Evolutionary conservation across 2,888 invertebrate species (phyloP), one percentile per base, ranked within the genome.

Genomic region (Brenthis hecate): DNA sequence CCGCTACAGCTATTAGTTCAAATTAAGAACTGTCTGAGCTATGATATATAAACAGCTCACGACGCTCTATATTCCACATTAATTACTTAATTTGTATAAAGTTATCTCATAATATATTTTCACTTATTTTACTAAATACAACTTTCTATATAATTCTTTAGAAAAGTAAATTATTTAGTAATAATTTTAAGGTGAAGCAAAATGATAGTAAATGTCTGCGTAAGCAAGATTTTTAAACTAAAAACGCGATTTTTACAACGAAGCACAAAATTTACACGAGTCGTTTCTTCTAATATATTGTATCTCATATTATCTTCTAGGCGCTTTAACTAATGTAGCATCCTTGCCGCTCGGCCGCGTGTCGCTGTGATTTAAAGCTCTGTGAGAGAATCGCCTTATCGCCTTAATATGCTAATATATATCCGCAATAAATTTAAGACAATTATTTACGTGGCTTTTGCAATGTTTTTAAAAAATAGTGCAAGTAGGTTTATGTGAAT

Each of bases 1-100:
- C 86, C 82, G 83, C 83, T 83, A 81, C 85, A 88, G 89, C 92
- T 92, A 92, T 92, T 92, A 92, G 89, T 91, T 89, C 87, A 89
- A 91, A 92, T 92, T 92, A 92, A 87, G 87, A 89, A 84, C 86
- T 87, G 87, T 72, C 74, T 73, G 69, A 72, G 66, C 70, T 69
- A 65, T 73, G 55, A 70, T 71, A 69, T 56, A 69, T 66, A 73
- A 73, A 61, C 64, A 66, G 23, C 51, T 63, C 62, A 56, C 53
- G 56, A 67, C n/a, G 48, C 13, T 54, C 16, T 67, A 43, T 51
- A 23, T 56, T 47, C 36, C 13, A 36, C 51, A 53, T 23, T 62
- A 67, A 67, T 67, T 51, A 56, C 36, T 67, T 47, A 36, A 66
- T 66, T 60, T 55, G 5, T 11, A 2, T 54, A 14, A 43, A 54